Conservation (phyloP, 2,888 invertebrate species). For the Parnassius smintheus region DNA sequence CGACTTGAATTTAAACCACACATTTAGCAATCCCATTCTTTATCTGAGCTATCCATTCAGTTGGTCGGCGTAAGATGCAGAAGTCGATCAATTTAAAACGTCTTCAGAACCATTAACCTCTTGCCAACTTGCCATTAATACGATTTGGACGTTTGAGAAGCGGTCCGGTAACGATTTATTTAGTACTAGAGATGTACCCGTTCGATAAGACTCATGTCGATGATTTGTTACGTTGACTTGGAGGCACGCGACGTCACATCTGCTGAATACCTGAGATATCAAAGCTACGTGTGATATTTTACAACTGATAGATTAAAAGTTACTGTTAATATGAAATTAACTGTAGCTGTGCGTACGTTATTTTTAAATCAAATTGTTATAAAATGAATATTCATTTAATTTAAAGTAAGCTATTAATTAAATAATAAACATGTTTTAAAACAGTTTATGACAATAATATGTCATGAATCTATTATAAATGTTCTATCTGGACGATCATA, state of each 20-base stretch:
- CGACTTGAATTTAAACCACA: conserved; percentile 49
- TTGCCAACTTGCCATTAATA: conserved; percentile 62
- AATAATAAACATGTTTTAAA: no score
- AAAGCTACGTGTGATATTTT: conserved; percentile 14
- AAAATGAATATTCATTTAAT: no score
- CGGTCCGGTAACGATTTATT: conserved; percentile 63
- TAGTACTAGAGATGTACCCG: conserved; percentile 68
- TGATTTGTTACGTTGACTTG: conserved; percentile 62
- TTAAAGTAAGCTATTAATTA: no score
- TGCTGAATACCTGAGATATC: conserved; percentile 26
- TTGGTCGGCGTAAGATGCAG: conserved; percentile 39
- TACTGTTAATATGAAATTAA: conserved; percentile 27
- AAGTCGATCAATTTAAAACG: conserved; percentile 64
- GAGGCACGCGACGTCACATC: conserved; percentile 57
- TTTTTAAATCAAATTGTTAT: no score
- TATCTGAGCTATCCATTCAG: conserved; percentile 34
- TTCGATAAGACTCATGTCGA: conserved; percentile 66
- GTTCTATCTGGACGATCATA: conserved; percentile 56
- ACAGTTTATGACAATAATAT: conserved; percentile 32
- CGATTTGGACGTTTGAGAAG: conserved; percentile 58
- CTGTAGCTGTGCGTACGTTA: no score
- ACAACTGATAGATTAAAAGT: conserved; percentile 12
- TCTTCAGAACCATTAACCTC: conserved; percentile 69
- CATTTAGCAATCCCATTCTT: conserved; percentile 34
- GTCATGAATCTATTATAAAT: conserved; percentile 52